Evolutionary conservation across 2,113 vertebrate species (phyloP).

Genomic region (Pangasianodon gigas): DNA sequence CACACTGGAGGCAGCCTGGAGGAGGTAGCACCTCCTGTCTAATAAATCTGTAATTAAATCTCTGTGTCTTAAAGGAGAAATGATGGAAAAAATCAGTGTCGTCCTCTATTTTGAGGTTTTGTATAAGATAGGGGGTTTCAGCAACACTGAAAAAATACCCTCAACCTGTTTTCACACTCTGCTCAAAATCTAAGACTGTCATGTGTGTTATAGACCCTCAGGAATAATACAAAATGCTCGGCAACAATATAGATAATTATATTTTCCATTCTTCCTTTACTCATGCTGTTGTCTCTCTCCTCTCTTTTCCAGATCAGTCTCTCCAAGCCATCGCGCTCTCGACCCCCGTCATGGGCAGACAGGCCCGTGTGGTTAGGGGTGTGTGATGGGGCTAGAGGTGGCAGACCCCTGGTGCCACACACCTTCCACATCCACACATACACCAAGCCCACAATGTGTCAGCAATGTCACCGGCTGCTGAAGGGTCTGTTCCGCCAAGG

Average conservation of each 20-base stretch:
- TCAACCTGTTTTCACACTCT: too few relatives aligned
- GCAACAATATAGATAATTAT: background rate
- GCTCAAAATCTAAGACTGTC: background rate
- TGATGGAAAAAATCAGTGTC: background rate
- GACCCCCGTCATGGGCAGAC: constrained; percentile 71
- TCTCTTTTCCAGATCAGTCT: constrained; percentile 67
- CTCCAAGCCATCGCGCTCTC: constrained; percentile 61
- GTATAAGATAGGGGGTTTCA: background rate
- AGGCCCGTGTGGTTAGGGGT: constrained; percentile 76
- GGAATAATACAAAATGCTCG: background rate
- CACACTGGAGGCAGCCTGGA: constrained; percentile 74
- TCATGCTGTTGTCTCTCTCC: background rate
- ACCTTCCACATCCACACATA: constrained; percentile 87
- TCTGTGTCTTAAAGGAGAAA: background rate
- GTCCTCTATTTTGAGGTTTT: background rate
- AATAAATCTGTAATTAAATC: background rate
- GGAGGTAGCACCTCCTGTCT: constrained; percentile 61
- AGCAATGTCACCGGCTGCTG: constrained; percentile 81
- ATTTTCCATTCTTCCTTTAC: background rate
- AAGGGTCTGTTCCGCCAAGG: constrained; percentile 86
- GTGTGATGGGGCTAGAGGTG: constrained; percentile 64
- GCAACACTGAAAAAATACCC: background rate
- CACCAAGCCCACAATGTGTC: constrained; percentile 82
- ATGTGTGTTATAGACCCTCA: background rate
- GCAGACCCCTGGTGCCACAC: constrained; percentile 77